A percentile compares a stretch with the other conserved stretches of the same genome.
phyloP scores from a whole-genome alignment of 2,113 vertebrate genomes.

The Semnornis frantzii region DNA sequence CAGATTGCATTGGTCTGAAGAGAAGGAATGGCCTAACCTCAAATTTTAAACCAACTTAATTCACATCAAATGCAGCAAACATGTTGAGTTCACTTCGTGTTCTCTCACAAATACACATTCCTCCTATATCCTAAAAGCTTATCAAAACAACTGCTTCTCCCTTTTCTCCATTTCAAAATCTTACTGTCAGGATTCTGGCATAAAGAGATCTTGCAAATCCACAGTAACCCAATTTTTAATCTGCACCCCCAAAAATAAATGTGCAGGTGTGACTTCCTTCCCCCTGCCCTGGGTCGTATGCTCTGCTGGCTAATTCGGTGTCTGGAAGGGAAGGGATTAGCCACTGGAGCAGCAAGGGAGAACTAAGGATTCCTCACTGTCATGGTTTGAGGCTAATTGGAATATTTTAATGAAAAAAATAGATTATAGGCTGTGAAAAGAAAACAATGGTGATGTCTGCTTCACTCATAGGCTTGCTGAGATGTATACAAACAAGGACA shows the following conservation, averaged over 20 bases:
- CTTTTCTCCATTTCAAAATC: neutral
- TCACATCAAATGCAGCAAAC: neutral
- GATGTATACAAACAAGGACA: too few relatives aligned
- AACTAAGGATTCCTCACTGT: neutral
- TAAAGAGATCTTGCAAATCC: neutral
- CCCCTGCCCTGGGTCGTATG: neutral
- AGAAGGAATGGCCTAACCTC: neutral
- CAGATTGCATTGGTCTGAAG: neutral
- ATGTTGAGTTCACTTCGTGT: neutral
- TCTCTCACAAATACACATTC: neutral
- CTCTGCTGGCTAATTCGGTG: neutral
- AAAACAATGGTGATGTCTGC: too few relatives aligned
- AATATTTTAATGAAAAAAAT: too few relatives aligned
- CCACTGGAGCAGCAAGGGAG: neutral
- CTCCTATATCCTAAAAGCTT: neutral
- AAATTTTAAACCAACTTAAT: neutral
- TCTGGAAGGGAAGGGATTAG: neutral
- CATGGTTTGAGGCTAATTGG: too few relatives aligned
- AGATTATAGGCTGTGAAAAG: too few relatives aligned
- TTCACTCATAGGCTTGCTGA: too few relatives aligned
- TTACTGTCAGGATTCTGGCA: neutral
- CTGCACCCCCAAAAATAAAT: neutral
- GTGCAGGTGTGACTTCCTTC: neutral
- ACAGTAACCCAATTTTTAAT: neutral
- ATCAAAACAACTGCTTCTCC: neutral